Evolutionary conservation across 2,113 vertebrate species (phyloP), one percentile per base, ranked within the genome.

Genomic region (Pseudorasbora parva): DNA sequence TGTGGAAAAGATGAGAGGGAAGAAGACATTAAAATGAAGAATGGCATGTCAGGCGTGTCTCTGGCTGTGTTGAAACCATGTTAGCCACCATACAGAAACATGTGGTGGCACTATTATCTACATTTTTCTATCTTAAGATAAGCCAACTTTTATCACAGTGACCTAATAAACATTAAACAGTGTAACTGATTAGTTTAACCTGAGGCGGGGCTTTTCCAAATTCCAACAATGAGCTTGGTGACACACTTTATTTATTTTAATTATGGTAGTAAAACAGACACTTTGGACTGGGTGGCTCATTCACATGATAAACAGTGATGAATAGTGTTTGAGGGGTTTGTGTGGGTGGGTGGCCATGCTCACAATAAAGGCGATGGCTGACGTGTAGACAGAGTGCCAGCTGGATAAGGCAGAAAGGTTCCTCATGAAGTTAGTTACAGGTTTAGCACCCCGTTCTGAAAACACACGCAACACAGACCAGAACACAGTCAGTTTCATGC

Each of bases 341-440:
- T 68, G 47, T 33, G 57, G 14, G 43, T 21, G 59, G 37, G 25
- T 49, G 14, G 43, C 19, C 7, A 1, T 69, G 37, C 96, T 96
- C 93, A 98, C 97, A 87, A 97, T 96, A 93, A 97, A 98, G 93
- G 97, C 96, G 89, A 99, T 97, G 92, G 95, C 96, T 21, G 98
- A 98, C 23, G 98, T 99, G 93, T 99, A 99, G 90, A 97, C 90
- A 19, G 98, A 99, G 92, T 97, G 95, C 97, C 98, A 99, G 92
- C 97, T 97, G 43, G 97, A 98, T 93, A 99, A 96, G 93, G 98
- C 98, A 86, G 96, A 94, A 76, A 99, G 96, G 93, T 99, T 98
- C 94, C 96, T 96, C 94, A 94, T 92, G 90, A 99, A 99, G 94
- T 95, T 97, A 73, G 96, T 97, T 91, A 99, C 95, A 0, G 98